phyloP scores from a whole-genome alignment of 2,888 invertebrate species.

The Enoplolaimus lenunculus region DNA sequence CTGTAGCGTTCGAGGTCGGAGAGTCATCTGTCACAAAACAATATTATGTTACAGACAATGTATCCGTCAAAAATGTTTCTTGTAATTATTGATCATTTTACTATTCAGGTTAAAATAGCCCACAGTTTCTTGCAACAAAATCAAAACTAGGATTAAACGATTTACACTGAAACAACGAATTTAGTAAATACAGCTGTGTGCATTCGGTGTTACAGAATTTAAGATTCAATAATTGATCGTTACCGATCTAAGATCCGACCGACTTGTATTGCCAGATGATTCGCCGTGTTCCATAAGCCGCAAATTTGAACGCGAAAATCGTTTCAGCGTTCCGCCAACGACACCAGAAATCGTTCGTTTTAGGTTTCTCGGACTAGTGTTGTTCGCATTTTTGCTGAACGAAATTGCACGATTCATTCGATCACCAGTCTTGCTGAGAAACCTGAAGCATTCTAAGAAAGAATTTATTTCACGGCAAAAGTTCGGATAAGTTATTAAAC shows the following conservation, averaged over 20 bases:
- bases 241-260: no score
- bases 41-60: neutral
- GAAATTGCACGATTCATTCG: neutral
- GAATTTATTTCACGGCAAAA: no score
- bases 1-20: neutral
- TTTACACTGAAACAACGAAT: no score
- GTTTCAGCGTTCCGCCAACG: conserved; percentile 9
- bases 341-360: conserved; percentile 17
- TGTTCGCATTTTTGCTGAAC: no score
- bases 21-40: neutral
- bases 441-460: no score
- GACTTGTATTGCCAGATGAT: neutral
- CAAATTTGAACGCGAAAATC: conserved; percentile 12
- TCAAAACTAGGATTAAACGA: no score
- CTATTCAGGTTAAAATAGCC: neutral
- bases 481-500: no score
- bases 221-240: no score
- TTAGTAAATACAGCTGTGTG: no score
- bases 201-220: no score
- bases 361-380: neutral
- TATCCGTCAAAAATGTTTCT: neutral
- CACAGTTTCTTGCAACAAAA: no score
- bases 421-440: neutral
- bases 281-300: neutral
- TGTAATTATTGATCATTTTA: neutral